Evolutionary conservation across 2,888 invertebrate species (phyloP).

Genomic region (Leptarthrus brevirostris): DNA sequence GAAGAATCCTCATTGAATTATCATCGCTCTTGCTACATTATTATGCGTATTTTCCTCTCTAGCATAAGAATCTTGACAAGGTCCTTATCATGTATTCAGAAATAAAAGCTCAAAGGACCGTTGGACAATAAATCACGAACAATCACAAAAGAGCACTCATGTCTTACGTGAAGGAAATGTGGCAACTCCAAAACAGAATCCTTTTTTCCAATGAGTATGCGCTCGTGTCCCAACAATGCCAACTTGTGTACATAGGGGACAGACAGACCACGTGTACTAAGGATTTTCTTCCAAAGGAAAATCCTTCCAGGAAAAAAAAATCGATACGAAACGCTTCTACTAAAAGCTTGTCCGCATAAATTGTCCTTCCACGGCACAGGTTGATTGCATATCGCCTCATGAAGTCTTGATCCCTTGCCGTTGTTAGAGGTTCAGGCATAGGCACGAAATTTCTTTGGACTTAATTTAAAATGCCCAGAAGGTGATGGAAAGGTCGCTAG

Average conservation of each 20-base stretch:
- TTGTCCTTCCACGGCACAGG: slow-evolving; percentile 18
- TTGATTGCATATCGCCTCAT: slow-evolving; percentile 27
- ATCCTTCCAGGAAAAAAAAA: slow-evolving; percentile 32
- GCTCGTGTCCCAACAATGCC: neutral
- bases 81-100: no score
- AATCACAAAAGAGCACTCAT: no score
- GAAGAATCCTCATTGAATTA: no score
- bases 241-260: neutral
- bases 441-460: slow-evolving; percentile 18
- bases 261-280: slow-evolving; percentile 31
- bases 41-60: no score
- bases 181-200: slow-evolving; percentile 11
- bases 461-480: slow-evolving; percentile 40
- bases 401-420: neutral
- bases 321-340: slow-evolving; percentile 6
- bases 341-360: slow-evolving; percentile 21
- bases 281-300: slow-evolving; percentile 15
- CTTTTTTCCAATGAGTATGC: slow-evolving; percentile 10
- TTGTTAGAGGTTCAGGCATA: slow-evolving; percentile 8
- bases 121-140: no score
- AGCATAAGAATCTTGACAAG: no score
- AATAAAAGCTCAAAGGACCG: no score
- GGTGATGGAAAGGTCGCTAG: slow-evolving; percentile 38
- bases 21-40: no score
- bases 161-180: no score